Evolutionary conservation across 2,797 vertebrate genomes (phyloP).

Genomic region (Notoglanidium macrostoma): DNA sequence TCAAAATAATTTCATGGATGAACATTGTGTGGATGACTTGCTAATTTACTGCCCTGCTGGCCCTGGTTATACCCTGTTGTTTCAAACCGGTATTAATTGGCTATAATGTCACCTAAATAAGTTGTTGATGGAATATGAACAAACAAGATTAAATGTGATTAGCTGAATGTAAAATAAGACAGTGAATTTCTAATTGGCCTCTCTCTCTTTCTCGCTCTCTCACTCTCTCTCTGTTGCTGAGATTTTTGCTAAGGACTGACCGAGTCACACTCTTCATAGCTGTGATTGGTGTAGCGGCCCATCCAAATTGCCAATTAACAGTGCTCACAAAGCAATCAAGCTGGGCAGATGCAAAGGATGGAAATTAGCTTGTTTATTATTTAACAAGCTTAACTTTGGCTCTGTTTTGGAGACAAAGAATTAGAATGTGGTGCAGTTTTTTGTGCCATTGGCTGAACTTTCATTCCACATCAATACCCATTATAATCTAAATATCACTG

Average conservation of each 20-base stretch:
- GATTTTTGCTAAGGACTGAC: slow-evolving; percentile 23
- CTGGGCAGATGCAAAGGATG: slow-evolving; percentile 66
- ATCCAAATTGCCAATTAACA: slow-evolving; percentile 79
- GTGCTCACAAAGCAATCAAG: slow-evolving; percentile 76
- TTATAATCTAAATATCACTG: slow-evolving; percentile 6
- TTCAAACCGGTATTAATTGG: slow-evolving; percentile 28
- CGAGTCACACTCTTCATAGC: slow-evolving; percentile 37
- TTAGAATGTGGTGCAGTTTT: slow-evolving; percentile 63
- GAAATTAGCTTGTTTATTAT: slow-evolving; percentile 71
- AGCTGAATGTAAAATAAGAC: slow-evolving; percentile 30
- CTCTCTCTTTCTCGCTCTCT: neutral
- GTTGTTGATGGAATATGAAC: slow-evolving; percentile 23
- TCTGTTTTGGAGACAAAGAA: slow-evolving; percentile 62
- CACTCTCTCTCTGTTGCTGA: slow-evolving; percentile 14
- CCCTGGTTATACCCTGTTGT: neutral
- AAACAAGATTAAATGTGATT: slow-evolving; percentile 40
- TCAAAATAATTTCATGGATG: neutral
- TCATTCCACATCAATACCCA: neutral
- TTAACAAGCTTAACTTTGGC: slow-evolving; percentile 64
- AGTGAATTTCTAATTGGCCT: slow-evolving; percentile 18
- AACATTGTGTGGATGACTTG: slow-evolving; percentile 2
- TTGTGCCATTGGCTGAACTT: neutral
- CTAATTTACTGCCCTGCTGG: neutral
- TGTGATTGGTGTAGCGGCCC: slow-evolving; percentile 69
- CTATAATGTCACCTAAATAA: slow-evolving; percentile 28